Conservation (phyloP, 2,113 vertebrate species). For the Odocoileus virginianus region DNA sequence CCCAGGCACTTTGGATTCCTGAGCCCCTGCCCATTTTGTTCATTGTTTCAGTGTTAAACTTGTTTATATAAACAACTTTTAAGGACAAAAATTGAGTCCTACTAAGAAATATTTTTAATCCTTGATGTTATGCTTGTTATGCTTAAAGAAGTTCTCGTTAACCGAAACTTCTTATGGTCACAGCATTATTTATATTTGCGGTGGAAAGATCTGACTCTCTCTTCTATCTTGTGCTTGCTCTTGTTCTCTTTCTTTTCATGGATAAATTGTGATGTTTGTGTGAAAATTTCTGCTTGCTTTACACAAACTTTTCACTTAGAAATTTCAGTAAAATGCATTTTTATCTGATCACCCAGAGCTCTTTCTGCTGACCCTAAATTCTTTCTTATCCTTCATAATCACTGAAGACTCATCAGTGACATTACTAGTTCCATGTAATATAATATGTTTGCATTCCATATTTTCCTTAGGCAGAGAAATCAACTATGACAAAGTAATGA, state of each 20-base stretch:
- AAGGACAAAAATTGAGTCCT: background rate
- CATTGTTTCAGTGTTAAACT: background rate
- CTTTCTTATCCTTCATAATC: slow-evolving; percentile 35
- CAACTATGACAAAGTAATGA: slow-evolving; percentile 69
- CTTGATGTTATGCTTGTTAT: background rate
- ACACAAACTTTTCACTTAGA: background rate
- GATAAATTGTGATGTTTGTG: background rate
- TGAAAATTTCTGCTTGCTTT: background rate
- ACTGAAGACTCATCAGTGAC: slow-evolving; percentile 42
- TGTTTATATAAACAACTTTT: background rate
- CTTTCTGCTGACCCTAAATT: slow-evolving; percentile 32
- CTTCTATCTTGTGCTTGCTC: background rate
- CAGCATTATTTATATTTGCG: background rate
- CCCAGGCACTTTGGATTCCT: background rate
- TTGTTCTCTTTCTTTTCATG: background rate
- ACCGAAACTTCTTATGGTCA: background rate
- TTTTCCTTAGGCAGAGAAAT: slow-evolving; percentile 64
- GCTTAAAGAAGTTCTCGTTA: background rate
- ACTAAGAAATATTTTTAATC: background rate
- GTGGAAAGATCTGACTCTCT: background rate
- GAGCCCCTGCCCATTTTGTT: background rate
- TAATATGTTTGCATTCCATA: slow-evolving; percentile 53
- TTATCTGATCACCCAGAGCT: slow-evolving; percentile 25
- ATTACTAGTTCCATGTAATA: slow-evolving; percentile 36
- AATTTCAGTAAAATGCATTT: background rate